Evolutionary conservation across 2,797 vertebrate species (phyloP).

Genomic region (Manis javanica): DNA sequence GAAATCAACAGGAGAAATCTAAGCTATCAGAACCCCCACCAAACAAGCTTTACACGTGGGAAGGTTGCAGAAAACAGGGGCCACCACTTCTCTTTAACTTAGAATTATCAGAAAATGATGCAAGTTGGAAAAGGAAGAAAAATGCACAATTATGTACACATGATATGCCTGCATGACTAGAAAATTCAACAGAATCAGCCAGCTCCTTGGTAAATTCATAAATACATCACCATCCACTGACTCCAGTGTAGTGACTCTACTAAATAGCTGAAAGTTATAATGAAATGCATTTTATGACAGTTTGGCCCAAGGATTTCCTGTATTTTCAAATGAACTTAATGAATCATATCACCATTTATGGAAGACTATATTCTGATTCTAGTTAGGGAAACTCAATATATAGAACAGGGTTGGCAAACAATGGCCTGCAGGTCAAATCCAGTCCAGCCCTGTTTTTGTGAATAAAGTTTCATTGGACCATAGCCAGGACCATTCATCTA

Average conservation of each 20-base stretch:
- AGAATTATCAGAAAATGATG: background rate
- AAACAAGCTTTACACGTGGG: background rate
- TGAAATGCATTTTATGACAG: constrained; percentile 15
- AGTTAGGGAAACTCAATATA: background rate
- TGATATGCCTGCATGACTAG: background rate
- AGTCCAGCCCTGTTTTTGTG: background rate
- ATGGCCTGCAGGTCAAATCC: background rate
- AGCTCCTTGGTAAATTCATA: constrained; percentile 10
- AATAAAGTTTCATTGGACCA: background rate
- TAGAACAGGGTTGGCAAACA: background rate
- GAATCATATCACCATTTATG: background rate
- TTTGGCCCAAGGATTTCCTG: background rate
- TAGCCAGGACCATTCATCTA: background rate
- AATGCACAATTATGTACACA: background rate
- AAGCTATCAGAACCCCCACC: background rate
- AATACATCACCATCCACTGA: background rate
- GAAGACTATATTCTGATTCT: background rate
- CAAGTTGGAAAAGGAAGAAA: constrained; percentile 6
- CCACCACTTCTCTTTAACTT: background rate
- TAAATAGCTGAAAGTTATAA: background rate
- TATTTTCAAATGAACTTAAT: constrained; percentile 2
- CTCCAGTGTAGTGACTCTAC: background rate
- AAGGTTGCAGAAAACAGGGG: background rate
- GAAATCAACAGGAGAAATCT: background rate
- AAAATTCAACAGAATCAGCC: background rate